A percentile compares a stretch with the other conserved stretches of the same genome.
These are phyloP conservation scores for Philotrypesis tridentata DNA, from an alignment of 1,140 invertebrate species.

Conservation along the genomic window DNA sequence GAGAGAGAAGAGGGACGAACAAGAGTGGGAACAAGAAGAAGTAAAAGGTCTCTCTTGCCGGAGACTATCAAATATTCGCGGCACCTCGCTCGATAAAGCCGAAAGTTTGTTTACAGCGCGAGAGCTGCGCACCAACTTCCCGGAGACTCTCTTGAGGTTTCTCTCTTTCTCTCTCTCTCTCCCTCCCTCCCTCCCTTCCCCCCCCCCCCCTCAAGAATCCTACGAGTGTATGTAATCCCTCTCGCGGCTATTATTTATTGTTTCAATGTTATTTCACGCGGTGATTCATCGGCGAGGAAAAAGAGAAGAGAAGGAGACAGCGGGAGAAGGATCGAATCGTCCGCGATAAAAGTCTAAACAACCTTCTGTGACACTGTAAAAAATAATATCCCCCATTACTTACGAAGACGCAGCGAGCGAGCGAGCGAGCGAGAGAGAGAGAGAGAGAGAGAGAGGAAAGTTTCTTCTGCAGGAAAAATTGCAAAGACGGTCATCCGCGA, in stretches of 20 bases:
- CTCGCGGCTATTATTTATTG: conserved; percentile 5
- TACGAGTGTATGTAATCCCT: neutral
- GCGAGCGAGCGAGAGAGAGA: too few relatives aligned
- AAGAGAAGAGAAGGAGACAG: neutral
- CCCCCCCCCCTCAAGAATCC: too few relatives aligned
- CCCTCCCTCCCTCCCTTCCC: too few relatives aligned
- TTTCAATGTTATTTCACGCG: neutral
- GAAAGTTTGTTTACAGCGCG: conserved; percentile 68
- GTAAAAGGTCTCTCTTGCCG: conserved; percentile 13
- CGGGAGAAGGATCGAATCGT: neutral
- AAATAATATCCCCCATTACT: neutral
- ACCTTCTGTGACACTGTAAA: neutral
- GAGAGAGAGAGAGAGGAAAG: neutral
- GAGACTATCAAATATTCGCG: conserved; percentile 69
- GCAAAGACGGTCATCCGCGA: neutral
- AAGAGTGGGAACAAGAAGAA: conserved; percentile 13
- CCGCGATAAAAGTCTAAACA: neutral
- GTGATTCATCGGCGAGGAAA: neutral
- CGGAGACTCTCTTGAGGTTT: conserved; percentile 31
- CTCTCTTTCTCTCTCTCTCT: neutral
- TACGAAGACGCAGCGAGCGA: neutral
- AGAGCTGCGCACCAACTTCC: conserved; percentile 46
- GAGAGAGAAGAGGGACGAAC: conserved; percentile 33
- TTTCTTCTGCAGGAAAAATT: neutral
- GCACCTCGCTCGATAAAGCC: conserved; percentile 65